These are phyloP conservation scores for Bovichtus variegatus DNA, from an alignment of 2,797 vertebrate genomes.

Conservation along the genomic window DNA sequence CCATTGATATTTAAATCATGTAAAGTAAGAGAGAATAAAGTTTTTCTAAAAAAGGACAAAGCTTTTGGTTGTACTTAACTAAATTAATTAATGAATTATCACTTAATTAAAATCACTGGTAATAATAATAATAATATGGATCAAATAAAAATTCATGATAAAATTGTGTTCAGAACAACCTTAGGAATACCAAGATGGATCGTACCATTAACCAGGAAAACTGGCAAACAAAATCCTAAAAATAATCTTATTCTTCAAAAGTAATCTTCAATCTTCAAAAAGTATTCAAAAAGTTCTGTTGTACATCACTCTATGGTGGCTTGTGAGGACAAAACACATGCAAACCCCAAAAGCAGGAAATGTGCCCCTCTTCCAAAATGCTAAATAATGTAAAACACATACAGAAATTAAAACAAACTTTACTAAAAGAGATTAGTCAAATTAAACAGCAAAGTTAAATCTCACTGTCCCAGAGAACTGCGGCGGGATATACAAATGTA, in stretches of 20 bases:
- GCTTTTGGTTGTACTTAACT: not conserved
- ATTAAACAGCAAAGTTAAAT: not conserved
- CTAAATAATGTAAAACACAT: not conserved
- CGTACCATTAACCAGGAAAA: not conserved
- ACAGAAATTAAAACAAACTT: not conserved
- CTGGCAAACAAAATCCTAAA: not conserved
- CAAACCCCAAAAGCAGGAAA: not conserved
- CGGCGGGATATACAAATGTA: not conserved
- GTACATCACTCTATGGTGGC: too few relatives aligned
- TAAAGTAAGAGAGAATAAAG: not conserved
- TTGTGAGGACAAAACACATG: not conserved
- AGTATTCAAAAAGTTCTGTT: too few relatives aligned
- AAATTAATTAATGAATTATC: too few relatives aligned
- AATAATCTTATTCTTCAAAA: not conserved
- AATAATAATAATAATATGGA: too few relatives aligned
- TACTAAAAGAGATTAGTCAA: not conserved
- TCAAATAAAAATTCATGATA: not conserved
- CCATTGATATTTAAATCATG: not conserved
- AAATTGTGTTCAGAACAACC: not conserved
- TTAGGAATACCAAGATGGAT: not conserved
- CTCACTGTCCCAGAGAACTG: not conserved
- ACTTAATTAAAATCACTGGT: too few relatives aligned
- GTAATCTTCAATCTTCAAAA: too few relatives aligned
- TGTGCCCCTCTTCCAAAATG: too few relatives aligned
- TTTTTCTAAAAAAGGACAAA: not conserved